A percentile compares a stretch with the other conserved stretches of the same genome.
Conservation (phyloP, 2,888 invertebrate species). For the Oscheius myriophilus region DNA sequence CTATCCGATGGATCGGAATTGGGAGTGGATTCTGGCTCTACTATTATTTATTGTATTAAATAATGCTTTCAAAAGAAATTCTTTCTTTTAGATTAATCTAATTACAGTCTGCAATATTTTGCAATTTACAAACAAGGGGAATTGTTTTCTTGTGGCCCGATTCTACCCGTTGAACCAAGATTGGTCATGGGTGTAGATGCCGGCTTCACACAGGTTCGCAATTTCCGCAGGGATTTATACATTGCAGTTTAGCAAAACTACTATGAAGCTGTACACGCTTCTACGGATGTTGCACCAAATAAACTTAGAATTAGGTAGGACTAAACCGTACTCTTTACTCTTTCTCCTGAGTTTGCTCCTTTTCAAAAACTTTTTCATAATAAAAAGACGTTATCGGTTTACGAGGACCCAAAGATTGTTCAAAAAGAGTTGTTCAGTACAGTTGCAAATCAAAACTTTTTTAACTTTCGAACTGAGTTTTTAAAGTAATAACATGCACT, state of each 20-base stretch:
- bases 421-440: too few relatives aligned
- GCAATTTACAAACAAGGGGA: slow-evolving; percentile 44
- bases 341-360: too few relatives aligned
- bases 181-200: slow-evolving; percentile 43
- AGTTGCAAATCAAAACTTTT: too few relatives aligned
- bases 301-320: slow-evolving; percentile 12
- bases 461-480: too few relatives aligned
- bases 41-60: slow-evolving; percentile 45
- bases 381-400: too few relatives aligned
- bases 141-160: slow-evolving; percentile 49
- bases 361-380: too few relatives aligned
- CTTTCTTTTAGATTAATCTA: slow-evolving; percentile 19
- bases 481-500: too few relatives aligned
- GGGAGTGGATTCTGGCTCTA: slow-evolving; percentile 53
- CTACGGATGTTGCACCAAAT: slow-evolving; percentile 5
- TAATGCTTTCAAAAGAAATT: not conserved
- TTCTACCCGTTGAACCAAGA: slow-evolving; percentile 48
- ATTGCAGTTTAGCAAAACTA: slow-evolving; percentile 8
- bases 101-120: slow-evolving; percentile 44
- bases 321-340: too few relatives aligned
- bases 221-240: too few relatives aligned
- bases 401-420: too few relatives aligned
- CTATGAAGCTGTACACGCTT: slow-evolving; percentile 20
- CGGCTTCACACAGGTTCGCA: slow-evolving; percentile 37
- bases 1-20: slow-evolving; percentile 50